These are phyloP conservation scores for Tromatobia lineatoria DNA, from an alignment of 2,888 invertebrate genomes.

Conservation along the genomic window DNA sequence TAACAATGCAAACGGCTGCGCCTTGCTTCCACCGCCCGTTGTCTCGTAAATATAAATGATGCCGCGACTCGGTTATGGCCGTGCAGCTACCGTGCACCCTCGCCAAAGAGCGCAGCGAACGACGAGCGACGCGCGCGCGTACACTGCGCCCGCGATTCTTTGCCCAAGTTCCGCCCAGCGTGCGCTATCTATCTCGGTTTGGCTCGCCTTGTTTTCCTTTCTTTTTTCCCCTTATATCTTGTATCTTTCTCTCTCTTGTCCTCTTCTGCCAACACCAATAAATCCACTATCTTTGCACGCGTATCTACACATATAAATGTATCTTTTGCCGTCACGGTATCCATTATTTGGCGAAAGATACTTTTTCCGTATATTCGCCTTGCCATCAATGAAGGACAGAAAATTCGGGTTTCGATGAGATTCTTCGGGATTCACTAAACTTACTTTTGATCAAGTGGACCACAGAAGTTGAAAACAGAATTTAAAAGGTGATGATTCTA, in stretches of 20 bases:
- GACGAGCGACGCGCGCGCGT: constrained; percentile 41
- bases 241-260: constrained; percentile 16
- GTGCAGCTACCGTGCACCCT: constrained; percentile 79
- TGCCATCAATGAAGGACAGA: neutral
- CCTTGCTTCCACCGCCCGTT: constrained; percentile 68
- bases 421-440: neutral
- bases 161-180: constrained; percentile 65
- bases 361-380: constrained; percentile 4
- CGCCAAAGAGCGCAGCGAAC: constrained; percentile 70
- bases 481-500: too few relatives aligned
- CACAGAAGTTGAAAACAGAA: neutral
- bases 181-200: constrained; percentile 63
- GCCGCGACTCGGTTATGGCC: constrained; percentile 83
- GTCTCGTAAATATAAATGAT: constrained; percentile 85
- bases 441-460: neutral
- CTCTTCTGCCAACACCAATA: constrained; percentile 61
- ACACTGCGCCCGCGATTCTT: constrained; percentile 55
- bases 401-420: constrained; percentile 21
- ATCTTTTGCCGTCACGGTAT: constrained; percentile 30
- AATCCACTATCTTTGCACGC: constrained; percentile 60
- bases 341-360: constrained; percentile 25
- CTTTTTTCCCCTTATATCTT: constrained; percentile 6
- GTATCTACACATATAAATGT: constrained; percentile 50
- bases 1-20: constrained; percentile 71
- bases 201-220: constrained; percentile 18